Evolutionary conservation across 1,140 invertebrate species (phyloP).

Genomic region (Drosophila sp.): DNA sequence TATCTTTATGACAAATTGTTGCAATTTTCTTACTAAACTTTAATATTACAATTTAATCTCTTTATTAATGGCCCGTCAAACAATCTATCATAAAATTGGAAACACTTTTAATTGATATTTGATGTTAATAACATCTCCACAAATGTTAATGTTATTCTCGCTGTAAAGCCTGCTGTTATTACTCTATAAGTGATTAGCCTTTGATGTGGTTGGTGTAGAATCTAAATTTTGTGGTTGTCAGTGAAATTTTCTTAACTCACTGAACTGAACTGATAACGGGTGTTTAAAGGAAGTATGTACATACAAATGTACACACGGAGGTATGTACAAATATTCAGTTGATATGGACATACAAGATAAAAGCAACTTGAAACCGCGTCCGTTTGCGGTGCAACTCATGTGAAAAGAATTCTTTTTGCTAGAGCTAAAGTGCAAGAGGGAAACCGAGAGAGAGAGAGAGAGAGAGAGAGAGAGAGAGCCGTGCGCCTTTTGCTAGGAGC

Average conservation of each 20-base stretch:
- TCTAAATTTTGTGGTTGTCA: slow-evolving; percentile 38
- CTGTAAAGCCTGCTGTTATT: slow-evolving; percentile 31
- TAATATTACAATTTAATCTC: background rate
- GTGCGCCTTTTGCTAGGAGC: slow-evolving; percentile 27
- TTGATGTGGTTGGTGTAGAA: slow-evolving; percentile 3
- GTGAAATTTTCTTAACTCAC: slow-evolving; percentile 34
- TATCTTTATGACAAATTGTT: too few relatives aligned
- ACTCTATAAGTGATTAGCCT: background rate
- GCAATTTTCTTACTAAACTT: background rate
- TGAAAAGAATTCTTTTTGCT: slow-evolving; percentile 46
- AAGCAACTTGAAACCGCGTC: slow-evolving; percentile 48
- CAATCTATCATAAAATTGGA: background rate
- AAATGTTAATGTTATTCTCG: background rate
- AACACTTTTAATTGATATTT: background rate
- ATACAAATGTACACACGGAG: slow-evolving; percentile 4
- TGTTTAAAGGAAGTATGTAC: slow-evolving; percentile 61
- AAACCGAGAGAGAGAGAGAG: slow-evolving; percentile 1
- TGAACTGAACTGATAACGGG: slow-evolving; percentile 64
- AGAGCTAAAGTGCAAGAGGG: slow-evolving; percentile 6
- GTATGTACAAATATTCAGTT: slow-evolving; percentile 27
- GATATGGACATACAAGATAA: slow-evolving; percentile 65
- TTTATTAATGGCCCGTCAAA: background rate
- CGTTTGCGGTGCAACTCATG: slow-evolving; percentile 41
- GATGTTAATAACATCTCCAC: slow-evolving; percentile 7
- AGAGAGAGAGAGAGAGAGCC: background rate